phyloP scores from a whole-genome alignment of 1,140 invertebrate species.

The Galendromus occidentalis region DNA sequence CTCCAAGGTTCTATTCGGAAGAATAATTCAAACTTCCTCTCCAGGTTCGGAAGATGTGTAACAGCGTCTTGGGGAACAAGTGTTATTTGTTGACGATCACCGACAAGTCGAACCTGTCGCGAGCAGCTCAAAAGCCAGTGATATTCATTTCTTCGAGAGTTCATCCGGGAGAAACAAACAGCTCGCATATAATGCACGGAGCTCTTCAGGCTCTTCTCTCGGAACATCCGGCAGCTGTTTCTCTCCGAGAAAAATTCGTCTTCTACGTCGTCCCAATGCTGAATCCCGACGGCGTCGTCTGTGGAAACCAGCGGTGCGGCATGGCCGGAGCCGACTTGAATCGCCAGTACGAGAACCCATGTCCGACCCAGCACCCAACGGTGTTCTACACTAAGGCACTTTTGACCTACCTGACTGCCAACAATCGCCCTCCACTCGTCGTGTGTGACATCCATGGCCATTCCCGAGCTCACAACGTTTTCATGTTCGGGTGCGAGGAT shows the following conservation, averaged over 20 bases:
- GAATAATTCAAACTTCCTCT: not conserved
- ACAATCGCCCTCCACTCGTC: slow-evolving; percentile 13
- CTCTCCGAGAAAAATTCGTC: slow-evolving; percentile 58
- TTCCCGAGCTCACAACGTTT: slow-evolving; percentile 66
- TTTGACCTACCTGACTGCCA: slow-evolving; percentile 27
- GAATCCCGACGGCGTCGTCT: slow-evolving; percentile 77
- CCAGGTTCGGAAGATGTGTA: slow-evolving; percentile 6
- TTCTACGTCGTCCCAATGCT: slow-evolving; percentile 82
- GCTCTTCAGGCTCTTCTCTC: slow-evolving; percentile 56
- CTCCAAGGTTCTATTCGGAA: too few relatives aligned
- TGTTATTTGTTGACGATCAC: slow-evolving; percentile 3
- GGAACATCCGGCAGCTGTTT: slow-evolving; percentile 44
- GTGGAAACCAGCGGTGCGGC: slow-evolving; percentile 72
- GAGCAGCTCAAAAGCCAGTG: slow-evolving; percentile 27
- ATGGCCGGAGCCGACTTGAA: slow-evolving; percentile 73
- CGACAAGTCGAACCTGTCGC: not conserved
- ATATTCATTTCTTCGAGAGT: slow-evolving; percentile 72
- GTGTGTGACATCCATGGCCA: slow-evolving; percentile 66
- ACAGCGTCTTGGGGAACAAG: not conserved
- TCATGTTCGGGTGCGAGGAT: slow-evolving; percentile 53
- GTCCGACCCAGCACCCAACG: slow-evolving; percentile 50
- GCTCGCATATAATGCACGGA: slow-evolving; percentile 81
- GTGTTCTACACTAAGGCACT: slow-evolving; percentile 57
- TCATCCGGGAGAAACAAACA: slow-evolving; percentile 79
- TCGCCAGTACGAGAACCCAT: slow-evolving; percentile 57